Percentiles rank a stretch among this genome's conserved stretches.
phyloP scores from a whole-genome alignment of 2,888 invertebrate species.

The Hypomecis atomaria region DNA sequence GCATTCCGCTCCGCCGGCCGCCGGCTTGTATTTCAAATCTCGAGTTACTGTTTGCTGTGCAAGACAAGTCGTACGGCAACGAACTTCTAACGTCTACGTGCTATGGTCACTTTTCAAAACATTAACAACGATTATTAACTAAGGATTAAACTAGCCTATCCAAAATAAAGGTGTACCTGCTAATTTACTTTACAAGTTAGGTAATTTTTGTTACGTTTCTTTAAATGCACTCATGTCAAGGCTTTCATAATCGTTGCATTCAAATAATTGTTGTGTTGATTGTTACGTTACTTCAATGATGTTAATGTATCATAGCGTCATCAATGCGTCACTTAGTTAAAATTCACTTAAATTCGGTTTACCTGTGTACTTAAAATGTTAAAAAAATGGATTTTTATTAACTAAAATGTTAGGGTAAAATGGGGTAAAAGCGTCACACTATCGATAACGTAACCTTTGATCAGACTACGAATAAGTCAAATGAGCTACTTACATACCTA shows the following conservation, averaged over 20 bases:
- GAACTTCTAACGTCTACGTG: slow-evolving; percentile 9
- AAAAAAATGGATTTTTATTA: too few species aligned
- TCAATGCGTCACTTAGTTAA: too few species aligned
- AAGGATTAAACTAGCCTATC: background rate
- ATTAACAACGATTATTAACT: background rate
- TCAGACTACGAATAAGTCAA: background rate
- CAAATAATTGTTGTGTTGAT: too few species aligned
- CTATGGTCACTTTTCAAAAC: background rate
- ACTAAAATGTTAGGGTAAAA: background rate
- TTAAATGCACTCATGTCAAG: too few species aligned
- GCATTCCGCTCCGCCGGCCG: slow-evolving; percentile 52
- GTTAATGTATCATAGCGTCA: too few species aligned
- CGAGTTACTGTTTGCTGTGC: slow-evolving; percentile 24
- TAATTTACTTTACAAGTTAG: too few species aligned
- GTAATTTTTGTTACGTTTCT: too few species aligned
- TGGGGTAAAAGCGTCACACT: background rate
- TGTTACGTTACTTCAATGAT: too few species aligned
- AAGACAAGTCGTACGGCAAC: slow-evolving; percentile 19
- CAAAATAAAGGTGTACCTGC: background rate
- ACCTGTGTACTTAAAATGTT: too few species aligned
- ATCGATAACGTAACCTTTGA: background rate
- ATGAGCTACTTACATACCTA: background rate
- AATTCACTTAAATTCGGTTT: too few species aligned
- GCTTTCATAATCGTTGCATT: too few species aligned
- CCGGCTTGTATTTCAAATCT: slow-evolving; percentile 39